phyloP scores from a whole-genome alignment of 2,888 invertebrate species.

The Drosophila robusta region DNA sequence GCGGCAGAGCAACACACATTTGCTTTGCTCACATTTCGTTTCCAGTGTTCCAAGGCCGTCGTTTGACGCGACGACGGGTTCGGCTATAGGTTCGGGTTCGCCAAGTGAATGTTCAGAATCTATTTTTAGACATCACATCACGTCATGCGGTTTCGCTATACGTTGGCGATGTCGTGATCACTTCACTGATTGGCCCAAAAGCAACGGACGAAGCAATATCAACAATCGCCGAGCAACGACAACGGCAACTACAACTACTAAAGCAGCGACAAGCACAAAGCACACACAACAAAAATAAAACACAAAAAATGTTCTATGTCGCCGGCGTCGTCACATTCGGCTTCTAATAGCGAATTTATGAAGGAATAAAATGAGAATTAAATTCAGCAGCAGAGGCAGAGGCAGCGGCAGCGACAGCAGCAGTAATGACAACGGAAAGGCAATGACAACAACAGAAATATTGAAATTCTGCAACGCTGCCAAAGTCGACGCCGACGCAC shows the following conservation, averaged over 20 bases:
- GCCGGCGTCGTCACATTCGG: conserved; percentile 58
- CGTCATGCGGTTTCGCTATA: conserved; percentile 45
- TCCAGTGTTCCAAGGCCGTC: conserved; percentile 61
- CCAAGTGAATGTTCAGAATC: conserved; percentile 65
- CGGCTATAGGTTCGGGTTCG: conserved; percentile 49
- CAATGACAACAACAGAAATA: conserved; percentile 35
- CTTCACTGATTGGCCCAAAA: conserved; percentile 52
- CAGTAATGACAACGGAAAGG: conserved; percentile 15
- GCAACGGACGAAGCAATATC: conserved; percentile 34
- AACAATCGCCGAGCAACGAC: conserved; percentile 41
- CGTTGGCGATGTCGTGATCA: conserved; percentile 62
- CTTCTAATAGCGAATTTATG: conserved; percentile 71
- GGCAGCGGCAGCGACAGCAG: conserved; percentile 23
- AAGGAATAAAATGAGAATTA: conserved; percentile 75
- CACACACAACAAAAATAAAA: conserved; percentile 46
- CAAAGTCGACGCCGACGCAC: conserved; percentile 33
- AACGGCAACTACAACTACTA: conserved; percentile 51
- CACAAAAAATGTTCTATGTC: conserved; percentile 62
- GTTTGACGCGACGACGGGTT: conserved; percentile 39
- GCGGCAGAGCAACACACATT: conserved; percentile 42
- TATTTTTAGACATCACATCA: conserved; percentile 68
- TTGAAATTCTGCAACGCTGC: conserved; percentile 58
- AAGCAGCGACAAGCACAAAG: conserved; percentile 50
- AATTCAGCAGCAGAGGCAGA: conserved; percentile 47
- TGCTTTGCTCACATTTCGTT: conserved; percentile 41